phyloP scores from a whole-genome alignment of 2,113 vertebrate genomes.

The Chloebia gouldiae region DNA sequence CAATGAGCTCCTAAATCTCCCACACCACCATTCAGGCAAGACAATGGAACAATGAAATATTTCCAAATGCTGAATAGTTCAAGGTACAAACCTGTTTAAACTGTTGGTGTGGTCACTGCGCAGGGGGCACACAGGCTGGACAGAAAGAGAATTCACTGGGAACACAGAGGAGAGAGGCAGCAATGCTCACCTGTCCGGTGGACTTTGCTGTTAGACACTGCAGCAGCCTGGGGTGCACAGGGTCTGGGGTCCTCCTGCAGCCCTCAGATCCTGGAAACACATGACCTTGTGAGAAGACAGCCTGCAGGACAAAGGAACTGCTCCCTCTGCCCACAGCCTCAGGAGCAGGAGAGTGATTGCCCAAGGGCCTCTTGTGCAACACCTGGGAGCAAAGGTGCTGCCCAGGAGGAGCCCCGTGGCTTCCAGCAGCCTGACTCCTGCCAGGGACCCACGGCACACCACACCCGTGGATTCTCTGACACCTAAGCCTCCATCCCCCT shows the following conservation, averaged over 20 bases:
- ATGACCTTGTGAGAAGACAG: neutral
- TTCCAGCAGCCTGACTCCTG: neutral
- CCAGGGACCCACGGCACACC: neutral
- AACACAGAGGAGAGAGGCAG: neutral
- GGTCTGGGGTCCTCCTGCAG: neutral
- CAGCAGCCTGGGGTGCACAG: neutral
- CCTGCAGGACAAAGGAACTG: neutral
- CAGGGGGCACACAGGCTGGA: neutral
- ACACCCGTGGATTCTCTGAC: neutral
- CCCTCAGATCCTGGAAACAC: neutral
- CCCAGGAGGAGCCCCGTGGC: neutral
- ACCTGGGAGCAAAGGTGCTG: neutral
- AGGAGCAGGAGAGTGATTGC: neutral
- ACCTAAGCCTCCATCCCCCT: neutral
- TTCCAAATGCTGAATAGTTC: neutral
- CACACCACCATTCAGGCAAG: neutral
- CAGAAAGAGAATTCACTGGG: neutral
- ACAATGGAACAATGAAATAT: neutral
- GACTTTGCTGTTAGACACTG: neutral
- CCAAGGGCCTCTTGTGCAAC: neutral
- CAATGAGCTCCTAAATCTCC: neutral
- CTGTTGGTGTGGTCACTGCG: neutral
- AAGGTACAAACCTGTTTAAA: neutral
- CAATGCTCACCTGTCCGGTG: neutral
- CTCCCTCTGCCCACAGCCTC: neutral